Evolutionary conservation across 2,113 vertebrate species (phyloP).

Genomic region (Notothenia coriiceps): DNA sequence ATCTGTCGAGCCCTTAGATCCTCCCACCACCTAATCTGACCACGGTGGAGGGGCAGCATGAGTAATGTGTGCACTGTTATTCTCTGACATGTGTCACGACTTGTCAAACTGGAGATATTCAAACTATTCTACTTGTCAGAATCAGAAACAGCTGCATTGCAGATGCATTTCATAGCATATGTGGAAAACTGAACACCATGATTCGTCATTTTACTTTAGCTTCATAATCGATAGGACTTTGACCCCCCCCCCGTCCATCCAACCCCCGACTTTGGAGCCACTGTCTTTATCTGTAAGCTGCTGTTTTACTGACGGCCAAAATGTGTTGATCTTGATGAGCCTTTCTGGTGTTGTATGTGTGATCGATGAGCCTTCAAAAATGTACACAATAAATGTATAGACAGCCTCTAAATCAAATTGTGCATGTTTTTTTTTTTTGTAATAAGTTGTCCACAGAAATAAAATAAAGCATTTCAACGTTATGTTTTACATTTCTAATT

Average conservation of each 20-base stretch:
- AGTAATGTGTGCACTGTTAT: slow-evolving; percentile 3
- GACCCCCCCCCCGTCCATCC: neutral
- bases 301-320: slow-evolving; percentile 47
- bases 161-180: neutral
- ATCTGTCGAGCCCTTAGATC: slow-evolving; percentile 6
- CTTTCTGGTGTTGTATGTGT: slow-evolving; percentile 68
- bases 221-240: slow-evolving; percentile 3
- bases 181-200: neutral
- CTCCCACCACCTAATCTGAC: slow-evolving; percentile 13
- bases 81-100: slow-evolving; percentile 20
- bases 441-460: slow-evolving; percentile 1
- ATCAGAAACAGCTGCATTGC: slow-evolving; percentile 24
- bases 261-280: slow-evolving; percentile 25
- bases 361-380: slow-evolving; percentile 65
- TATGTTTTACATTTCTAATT: neutral
- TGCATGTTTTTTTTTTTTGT: slow-evolving; percentile 20
- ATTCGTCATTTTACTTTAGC: slow-evolving; percentile 8
- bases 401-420: slow-evolving; percentile 48
- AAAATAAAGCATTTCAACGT: neutral
- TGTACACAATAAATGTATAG: slow-evolving; percentile 75
- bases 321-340: slow-evolving; percentile 58
- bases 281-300: slow-evolving; percentile 36
- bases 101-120: slow-evolving; percentile 46
- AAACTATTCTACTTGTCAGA: slow-evolving; percentile 32
- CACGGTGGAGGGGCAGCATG: neutral